Percentiles rank a stretch among this genome's conserved stretches.
phyloP scores from a whole-genome alignment of 1,140 invertebrate species.

The Caenorhabditis tropicalis region DNA sequence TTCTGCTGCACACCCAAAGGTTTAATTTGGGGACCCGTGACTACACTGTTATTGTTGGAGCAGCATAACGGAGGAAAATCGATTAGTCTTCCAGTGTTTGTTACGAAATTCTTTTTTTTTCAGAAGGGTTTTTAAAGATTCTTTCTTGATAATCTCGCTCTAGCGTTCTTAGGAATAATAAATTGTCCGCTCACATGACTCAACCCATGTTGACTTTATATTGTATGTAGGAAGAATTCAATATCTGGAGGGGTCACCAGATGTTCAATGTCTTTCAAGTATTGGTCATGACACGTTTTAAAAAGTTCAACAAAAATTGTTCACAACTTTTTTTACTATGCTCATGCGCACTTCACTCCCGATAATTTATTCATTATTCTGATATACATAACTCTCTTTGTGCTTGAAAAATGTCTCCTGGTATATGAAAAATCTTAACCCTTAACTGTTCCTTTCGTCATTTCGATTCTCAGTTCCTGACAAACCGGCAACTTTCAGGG shows the following conservation, averaged over 20 bases:
- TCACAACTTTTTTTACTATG: no score
- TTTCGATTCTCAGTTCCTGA: neutral
- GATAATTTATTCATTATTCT: no score
- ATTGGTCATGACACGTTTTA: no score
- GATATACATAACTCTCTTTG: no score
- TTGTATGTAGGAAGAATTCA: neutral
- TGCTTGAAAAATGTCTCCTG: no score
- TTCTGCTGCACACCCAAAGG: neutral
- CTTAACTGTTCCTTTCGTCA: neutral
- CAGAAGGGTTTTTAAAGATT: neutral
- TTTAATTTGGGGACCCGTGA: neutral
- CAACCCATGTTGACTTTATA: neutral
- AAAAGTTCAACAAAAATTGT: no score
- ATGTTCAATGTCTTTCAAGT: no score
- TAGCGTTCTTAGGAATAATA: neutral
- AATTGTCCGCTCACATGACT: slow-evolving; percentile 8
- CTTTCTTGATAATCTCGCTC: neutral
- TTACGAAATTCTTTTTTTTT: neutral
- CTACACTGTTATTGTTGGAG: slow-evolving; percentile 1
- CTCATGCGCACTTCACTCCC: no score
- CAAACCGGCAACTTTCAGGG: no score
- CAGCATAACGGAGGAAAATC: neutral
- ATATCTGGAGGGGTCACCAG: neutral
- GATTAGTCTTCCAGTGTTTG: neutral
- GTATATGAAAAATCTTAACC: no score